Evolutionary conservation across 2,888 invertebrate species (phyloP).

Genomic region (Melinaea menophilus): DNA sequence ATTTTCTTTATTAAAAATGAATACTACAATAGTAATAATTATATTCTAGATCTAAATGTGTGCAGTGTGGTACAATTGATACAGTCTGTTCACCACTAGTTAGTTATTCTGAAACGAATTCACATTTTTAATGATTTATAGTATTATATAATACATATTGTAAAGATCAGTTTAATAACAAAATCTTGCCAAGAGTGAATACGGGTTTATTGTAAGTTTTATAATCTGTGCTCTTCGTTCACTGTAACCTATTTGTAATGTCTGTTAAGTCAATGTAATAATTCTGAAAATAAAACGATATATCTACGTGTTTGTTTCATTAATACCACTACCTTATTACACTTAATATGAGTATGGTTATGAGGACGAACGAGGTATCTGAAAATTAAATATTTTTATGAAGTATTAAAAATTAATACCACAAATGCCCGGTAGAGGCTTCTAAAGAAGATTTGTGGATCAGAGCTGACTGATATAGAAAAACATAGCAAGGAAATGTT

Average conservation of each 20-base stretch:
- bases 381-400: constrained; percentile 18
- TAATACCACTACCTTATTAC: constrained; percentile 44
- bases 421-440: no score
- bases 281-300: constrained; percentile 53
- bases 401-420: no score
- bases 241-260: constrained; percentile 23
- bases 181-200: constrained; percentile 1
- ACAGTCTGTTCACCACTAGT: not conserved
- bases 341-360: constrained; percentile 24
- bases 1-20: constrained; percentile 3
- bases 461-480: no score
- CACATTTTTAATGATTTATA: not conserved
- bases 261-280: constrained; percentile 35
- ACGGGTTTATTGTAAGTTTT: constrained; percentile 7
- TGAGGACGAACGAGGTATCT: constrained; percentile 31
- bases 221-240: constrained; percentile 8
- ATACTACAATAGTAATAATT: constrained; percentile 7
- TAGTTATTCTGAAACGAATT: constrained; percentile 1
- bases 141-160: not conserved
- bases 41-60: not conserved
- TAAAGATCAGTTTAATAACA: not conserved
- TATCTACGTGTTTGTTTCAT: constrained; percentile 42
- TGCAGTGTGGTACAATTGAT: constrained; percentile 10
- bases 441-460: no score
- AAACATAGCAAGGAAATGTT: no score